These are phyloP conservation scores for Capricornis sumatraensis DNA, from an alignment of 2,113 vertebrate species.

Conservation along the genomic window DNA sequence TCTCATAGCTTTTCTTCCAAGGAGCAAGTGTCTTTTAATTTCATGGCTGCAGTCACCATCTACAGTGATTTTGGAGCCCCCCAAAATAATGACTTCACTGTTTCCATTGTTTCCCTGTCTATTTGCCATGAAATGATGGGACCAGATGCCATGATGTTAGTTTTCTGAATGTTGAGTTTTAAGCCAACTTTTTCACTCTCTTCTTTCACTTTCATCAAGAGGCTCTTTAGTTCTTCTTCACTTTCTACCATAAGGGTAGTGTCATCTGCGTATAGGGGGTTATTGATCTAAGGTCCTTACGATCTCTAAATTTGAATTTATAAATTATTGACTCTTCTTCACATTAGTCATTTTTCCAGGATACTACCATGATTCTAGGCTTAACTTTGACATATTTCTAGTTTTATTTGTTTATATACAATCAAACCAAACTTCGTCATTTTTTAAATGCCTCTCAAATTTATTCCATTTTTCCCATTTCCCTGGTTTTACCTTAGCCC, in stretches of 20 bases:
- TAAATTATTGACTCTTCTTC: not conserved
- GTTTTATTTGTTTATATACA: not conserved
- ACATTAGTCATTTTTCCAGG: not conserved
- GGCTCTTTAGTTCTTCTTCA: not conserved
- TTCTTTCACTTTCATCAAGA: not conserved
- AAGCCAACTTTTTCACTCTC: not conserved
- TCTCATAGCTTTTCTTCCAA: not conserved
- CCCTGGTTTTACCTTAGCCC: not conserved
- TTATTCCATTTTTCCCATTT: not conserved
- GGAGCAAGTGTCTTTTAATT: not conserved
- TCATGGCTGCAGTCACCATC: not conserved
- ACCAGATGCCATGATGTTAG: not conserved
- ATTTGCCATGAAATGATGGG: not conserved
- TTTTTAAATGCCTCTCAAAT: not conserved
- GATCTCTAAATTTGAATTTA: not conserved
- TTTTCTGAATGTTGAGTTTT: not conserved
- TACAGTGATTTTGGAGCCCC: not conserved
- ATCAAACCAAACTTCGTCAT: not conserved
- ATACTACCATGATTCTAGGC: not conserved
- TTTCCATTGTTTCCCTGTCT: not conserved
- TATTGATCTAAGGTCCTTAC: not conserved
- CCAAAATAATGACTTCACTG: not conserved
- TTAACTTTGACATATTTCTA: not conserved
- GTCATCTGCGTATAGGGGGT: not conserved
- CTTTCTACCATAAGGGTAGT: not conserved